Percentiles rank a stretch among this genome's conserved stretches.
phyloP scores from a whole-genome alignment of 2,797 vertebrate genomes.

The Phrynocephalus guinanensis region DNA sequence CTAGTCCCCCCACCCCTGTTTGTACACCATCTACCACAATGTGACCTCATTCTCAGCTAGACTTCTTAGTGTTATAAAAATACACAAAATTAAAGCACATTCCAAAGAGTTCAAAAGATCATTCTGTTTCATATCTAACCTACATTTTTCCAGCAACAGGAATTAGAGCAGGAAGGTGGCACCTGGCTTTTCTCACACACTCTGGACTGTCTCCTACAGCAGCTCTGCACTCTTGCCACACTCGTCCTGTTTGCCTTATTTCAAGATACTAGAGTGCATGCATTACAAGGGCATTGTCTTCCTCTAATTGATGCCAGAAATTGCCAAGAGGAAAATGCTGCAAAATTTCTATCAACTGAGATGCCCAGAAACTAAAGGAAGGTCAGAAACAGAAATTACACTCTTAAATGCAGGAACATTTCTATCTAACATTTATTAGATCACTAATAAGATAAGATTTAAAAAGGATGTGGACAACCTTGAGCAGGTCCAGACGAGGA shows the following conservation, averaged over 20 bases:
- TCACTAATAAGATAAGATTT: too few relatives aligned
- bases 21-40: conserved; percentile 1
- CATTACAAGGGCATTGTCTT: too few relatives aligned
- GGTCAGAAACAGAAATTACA: too few relatives aligned
- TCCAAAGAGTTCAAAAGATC: not conserved
- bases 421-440: too few relatives aligned
- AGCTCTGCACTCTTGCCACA: not conserved
- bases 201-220: not conserved
- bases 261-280: not conserved
- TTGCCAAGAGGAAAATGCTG: too few relatives aligned
- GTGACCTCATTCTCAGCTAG: not conserved
- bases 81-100: conserved; percentile 14
- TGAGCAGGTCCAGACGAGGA: too few relatives aligned
- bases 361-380: too few relatives aligned
- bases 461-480: too few relatives aligned
- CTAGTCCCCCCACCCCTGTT: conserved; percentile 2
- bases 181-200: not conserved
- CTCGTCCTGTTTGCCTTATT: conserved; percentile 6
- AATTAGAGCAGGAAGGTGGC: not conserved
- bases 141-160: not conserved
- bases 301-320: too few relatives aligned
- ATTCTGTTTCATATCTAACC: not conserved
- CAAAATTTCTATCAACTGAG: too few relatives aligned
- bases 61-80: conserved; percentile 39
- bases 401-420: too few relatives aligned